phyloP scores from a whole-genome alignment of 35 echinoderm and acorn worm genomes.

The Amphiura filiformis region DNA sequence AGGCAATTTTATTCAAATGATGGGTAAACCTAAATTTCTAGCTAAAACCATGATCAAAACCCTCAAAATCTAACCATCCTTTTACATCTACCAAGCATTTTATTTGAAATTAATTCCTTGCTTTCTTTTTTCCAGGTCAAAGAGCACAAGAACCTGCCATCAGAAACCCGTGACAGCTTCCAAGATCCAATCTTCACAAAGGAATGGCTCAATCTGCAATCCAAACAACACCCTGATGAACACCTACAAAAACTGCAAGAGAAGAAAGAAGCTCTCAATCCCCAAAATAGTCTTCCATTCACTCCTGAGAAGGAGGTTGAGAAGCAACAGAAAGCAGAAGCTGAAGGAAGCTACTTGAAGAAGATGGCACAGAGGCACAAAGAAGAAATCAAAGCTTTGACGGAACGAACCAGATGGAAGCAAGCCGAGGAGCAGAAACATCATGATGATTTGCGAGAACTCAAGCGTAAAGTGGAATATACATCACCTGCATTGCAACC shows the following conservation, averaged over 20 bases:
- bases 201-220: slow-evolving; percentile 72
- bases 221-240: slow-evolving; percentile 54
- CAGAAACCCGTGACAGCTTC: slow-evolving; percentile 72
- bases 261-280: slow-evolving; percentile 4
- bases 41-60: too few relatives aligned
- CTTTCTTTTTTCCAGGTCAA: slow-evolving; percentile 42
- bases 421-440: slow-evolving; percentile 88
- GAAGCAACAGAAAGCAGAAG: slow-evolving; percentile 31
- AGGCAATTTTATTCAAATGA: too few relatives aligned
- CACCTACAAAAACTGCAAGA: slow-evolving; percentile 26
- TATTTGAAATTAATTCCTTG: too few relatives aligned
- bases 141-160: slow-evolving; percentile 71
- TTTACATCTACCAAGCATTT: too few relatives aligned
- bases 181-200: slow-evolving; percentile 46
- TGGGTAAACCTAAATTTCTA: too few relatives aligned
- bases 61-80: too few relatives aligned
- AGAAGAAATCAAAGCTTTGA: slow-evolving; percentile 59
- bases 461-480: slow-evolving; percentile 89
- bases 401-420: slow-evolving; percentile 77
- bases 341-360: slow-evolving; percentile 60
- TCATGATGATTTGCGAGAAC: slow-evolving; percentile 74
- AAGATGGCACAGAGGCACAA: slow-evolving; percentile 67
- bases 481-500: slow-evolving; percentile 71
- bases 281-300: slow-evolving; percentile 14
- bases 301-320: slow-evolving; percentile 38